A percentile compares a stretch with the other conserved stretches of the same genome.
These are phyloP conservation scores for Gisinianus flammeolus DNA, from an alignment of 2,888 invertebrate genomes.

Conservation along the genomic window DNA sequence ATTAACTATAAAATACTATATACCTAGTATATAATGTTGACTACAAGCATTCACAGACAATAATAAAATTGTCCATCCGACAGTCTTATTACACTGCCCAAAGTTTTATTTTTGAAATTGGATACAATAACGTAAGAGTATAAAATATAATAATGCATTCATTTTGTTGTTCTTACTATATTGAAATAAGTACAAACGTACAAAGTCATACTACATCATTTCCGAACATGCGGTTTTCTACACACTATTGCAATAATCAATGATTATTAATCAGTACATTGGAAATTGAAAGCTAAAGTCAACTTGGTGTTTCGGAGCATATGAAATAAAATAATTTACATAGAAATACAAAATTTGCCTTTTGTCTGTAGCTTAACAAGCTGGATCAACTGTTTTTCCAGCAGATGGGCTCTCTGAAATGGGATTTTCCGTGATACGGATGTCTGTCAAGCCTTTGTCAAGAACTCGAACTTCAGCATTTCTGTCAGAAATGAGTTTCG, in stretches of 20 bases:
- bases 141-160: conserved; percentile 6
- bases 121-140: no score
- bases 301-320: not conserved
- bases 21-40: no score
- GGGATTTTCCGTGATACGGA: conserved; percentile 58
- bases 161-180: conserved; percentile 6
- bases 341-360: not conserved
- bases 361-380: conserved; percentile 33
- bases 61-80: no score
- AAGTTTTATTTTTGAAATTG: no score
- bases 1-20: no score
- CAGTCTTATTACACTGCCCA: no score
- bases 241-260: not conserved
- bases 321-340: not conserved
- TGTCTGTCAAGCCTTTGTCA: conserved; percentile 57
- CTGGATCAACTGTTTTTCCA: conserved; percentile 37
- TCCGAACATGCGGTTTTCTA: no score
- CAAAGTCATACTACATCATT: no score
- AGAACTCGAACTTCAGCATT: conserved; percentile 33
- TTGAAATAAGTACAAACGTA: not conserved
- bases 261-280: not conserved
- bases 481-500: not conserved
- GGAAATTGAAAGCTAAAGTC: not conserved
- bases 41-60: no score
- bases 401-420: conserved; percentile 54